Conservation (phyloP, 2,888 invertebrate species). For the Hypercompe scribonia region DNA sequence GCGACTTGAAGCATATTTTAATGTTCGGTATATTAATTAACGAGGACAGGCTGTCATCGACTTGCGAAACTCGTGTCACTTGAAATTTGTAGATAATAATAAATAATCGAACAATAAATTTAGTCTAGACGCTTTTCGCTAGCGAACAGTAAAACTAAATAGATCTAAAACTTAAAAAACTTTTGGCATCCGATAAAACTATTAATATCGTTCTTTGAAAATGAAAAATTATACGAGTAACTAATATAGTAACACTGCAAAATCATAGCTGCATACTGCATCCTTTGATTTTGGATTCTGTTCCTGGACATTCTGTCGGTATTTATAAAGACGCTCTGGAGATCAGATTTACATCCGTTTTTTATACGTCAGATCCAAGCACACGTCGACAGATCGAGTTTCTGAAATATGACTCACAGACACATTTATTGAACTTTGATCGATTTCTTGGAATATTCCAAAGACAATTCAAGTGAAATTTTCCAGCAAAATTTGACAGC, state of each 20-base stretch:
- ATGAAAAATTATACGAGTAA: no score
- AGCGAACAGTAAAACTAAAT: background rate
- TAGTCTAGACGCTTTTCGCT: background rate
- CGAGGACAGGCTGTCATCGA: background rate
- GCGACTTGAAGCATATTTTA: background rate
- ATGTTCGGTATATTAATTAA: background rate
- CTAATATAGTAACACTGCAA: no score
- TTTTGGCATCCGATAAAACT: no score
- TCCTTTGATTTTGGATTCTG: no score
- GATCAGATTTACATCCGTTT: no score
- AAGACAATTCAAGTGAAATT: background rate
- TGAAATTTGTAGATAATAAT: background rate
- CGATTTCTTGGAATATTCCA: background rate
- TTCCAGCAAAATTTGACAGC: background rate
- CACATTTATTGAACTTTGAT: background rate
- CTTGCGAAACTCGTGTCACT: background rate
- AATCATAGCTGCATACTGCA: no score
- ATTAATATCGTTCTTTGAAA: no score
- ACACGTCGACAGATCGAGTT: no score
- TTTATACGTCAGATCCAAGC: no score
- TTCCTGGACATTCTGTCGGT: no score
- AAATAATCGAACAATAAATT: background rate
- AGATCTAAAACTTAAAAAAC: background rate
- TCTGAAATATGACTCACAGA: background rate
- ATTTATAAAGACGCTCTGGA: no score